These are phyloP conservation scores for Tonatia bakeri DNA, from an alignment of 2,113 vertebrate genomes.

Conservation along the genomic window DNA sequence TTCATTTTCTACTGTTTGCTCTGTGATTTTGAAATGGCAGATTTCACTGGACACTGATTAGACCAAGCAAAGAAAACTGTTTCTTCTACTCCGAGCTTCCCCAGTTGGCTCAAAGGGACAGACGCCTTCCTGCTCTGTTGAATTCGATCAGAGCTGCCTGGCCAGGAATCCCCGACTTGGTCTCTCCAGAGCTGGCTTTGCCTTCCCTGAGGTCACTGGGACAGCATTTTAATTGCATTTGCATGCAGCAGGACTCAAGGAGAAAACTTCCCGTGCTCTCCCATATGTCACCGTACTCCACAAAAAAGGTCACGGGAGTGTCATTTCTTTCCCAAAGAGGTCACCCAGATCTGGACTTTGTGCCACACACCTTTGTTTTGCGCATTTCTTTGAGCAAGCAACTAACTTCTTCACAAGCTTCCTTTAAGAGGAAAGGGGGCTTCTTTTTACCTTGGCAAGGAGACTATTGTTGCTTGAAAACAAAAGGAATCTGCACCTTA, in stretches of 20 bases:
- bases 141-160: not conserved
- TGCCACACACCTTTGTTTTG: not conserved
- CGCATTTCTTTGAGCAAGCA: not conserved
- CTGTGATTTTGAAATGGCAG: slow-evolving; percentile 24
- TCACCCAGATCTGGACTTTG: not conserved
- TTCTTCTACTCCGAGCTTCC: not conserved
- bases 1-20: slow-evolving; percentile 54
- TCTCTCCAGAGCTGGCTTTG: not conserved
- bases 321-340: not conserved
- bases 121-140: not conserved
- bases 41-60: not conserved
- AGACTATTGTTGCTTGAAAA: slow-evolving; percentile 57
- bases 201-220: not conserved
- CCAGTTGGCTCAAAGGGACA: not conserved
- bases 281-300: not conserved
- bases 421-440: not conserved
- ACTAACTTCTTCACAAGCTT: slow-evolving; percentile 48
- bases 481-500: slow-evolving; percentile 69
- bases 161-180: not conserved
- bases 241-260: not conserved
- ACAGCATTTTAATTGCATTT: not conserved
- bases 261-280: not conserved
- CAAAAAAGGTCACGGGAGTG: not conserved
- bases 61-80: not conserved
- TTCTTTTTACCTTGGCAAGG: slow-evolving; percentile 42